Evolutionary conservation across 2,113 vertebrate genomes (phyloP), one percentile per base, ranked within the genome.

Genomic region (Paratilapia polleni): DNA sequence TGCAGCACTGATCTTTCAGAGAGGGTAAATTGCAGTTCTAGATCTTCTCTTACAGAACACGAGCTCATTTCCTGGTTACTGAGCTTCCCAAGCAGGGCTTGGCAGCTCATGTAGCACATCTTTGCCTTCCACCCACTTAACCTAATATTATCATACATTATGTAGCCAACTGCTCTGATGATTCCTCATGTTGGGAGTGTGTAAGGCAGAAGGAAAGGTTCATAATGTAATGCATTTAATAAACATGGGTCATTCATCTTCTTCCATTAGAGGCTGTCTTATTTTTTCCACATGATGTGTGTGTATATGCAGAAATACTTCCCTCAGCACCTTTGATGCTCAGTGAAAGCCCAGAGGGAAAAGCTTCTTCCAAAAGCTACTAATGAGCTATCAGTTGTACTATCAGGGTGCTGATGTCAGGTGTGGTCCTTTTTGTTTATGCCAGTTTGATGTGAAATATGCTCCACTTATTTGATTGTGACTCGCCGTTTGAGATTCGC

Each of bases 71-170:
- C 89, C 91, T 93, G 87, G 4, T 89, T 84, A 73, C 81, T 84
- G 84, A 83, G 74, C 77, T 77, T 80, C 60, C 78, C 28, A 63
- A 57, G 73, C 13, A 26, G 81, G 59, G 34, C 76, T 86, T 91
- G 81, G 87, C 87, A 86, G 81, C 79, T 84, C 84, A 88, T 74
- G 62, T 41, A 78, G 80, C 70, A 60, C 84, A 84, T 83, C 54
- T 56, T 75, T 78, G 59, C 83, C 78, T 86, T 78, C 83, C 56
- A 57, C 26, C 80, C 90, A 88, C 90, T 93, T 87, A 80, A 64
- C 73, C 79, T 88, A 92, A 92, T 91, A 90, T 81, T 62, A 88
- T 93, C 92, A 90, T 92, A 9, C 77, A 94, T 94, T 88, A 92
- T 90, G 91, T 76, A 73, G 47, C 47, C 47, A 73, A 89, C 79